Base-by-base conservation (phyloP, 1,140 invertebrate genomes). In the Drusus annulatus region DNA sequence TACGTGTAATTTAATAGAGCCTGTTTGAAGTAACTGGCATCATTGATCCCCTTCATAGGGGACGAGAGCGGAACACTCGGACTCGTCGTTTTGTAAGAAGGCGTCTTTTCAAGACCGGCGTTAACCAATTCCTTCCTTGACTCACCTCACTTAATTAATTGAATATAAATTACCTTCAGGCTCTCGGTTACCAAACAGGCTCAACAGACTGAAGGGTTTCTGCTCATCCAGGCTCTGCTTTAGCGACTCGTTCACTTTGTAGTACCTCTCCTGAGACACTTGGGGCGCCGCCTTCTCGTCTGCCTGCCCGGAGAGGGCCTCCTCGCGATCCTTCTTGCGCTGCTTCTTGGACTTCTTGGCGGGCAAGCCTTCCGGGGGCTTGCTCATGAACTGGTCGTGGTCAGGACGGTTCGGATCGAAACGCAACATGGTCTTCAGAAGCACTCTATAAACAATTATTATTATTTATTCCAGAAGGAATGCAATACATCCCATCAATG, bases 241-340 rank as follows among this genome's bases (percentile, higher is more conserved):
- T 17, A 93, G 86, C 56, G 89, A 87, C 16, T 93, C 90, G 76
- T 90, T 91, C n/a, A 93, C 89, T 86, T 91, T 89, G 86, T 92
- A 93, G 88, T 93, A 93, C 58, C 91, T 86, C 84, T 93, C 91
- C 84, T 92, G 91, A 7, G 92, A 92, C n/a, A 91, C 90, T 87
- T 91, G 87, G 7, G 87, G 79, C 45, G 78, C 74, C 16, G 81
- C 21, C 74, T 78, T 60, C 79, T 86, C 83, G 16, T 85, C 82
- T n/a, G 85, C 83, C n/a, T 86, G 80, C 77, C 85, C 85, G 73
- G 80, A 78, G 74, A 84, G 81, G 6, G 80, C 79, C 36, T 63
- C 45, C 28, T 62, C 21, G 76, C 74, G 81, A 79, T 85, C 81
- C 84, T 89, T 86, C 86, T 89, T 86, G 86, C 86, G 68, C 63